Evolutionary conservation across 2,797 vertebrate genomes (phyloP), one percentile per base, ranked within the genome.

Genomic region (Cynopterus sphinx): DNA sequence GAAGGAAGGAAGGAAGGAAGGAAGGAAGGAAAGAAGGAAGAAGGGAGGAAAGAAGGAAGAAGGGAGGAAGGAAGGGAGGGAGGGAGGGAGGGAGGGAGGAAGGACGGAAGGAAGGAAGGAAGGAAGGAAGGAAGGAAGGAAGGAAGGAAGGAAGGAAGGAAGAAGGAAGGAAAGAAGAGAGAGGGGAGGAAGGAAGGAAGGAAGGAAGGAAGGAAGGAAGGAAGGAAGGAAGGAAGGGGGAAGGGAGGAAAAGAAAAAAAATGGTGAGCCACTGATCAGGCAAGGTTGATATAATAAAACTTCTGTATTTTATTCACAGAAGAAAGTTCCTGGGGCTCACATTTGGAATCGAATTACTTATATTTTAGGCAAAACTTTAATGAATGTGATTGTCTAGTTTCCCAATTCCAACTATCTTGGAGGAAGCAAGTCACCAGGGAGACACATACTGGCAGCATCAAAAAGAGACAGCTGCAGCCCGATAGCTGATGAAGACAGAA

Each of bases 281-380:
- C 26, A 67, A 79, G 89, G 36, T n/a, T 15, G 17, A 46, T 36
- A 39, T 39, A 26, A 51, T 87, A 59, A 83, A 96, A 51, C 28
- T 65, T 9, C 19, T 9, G 13, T 6, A 88, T 53, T 82, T 90
- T 70, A 63, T 92, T 90, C 55, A 68, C 39, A 91, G 10, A 90
- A 8, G 24, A 77, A 67, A 78, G 31, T 15, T 85, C 65, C 73
- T 43, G 53, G 26, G 39, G 33, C 39, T 87, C 73, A 86, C 33
- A 88, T 81, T 78, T 85, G 16, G 81, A 94, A 75, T 88, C 22
- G 22, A 94, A 71, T 90, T 95, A 78, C 49, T 95, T 82, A 49
- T 93, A 95, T 86, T 97, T 97, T 55, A 94, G 59, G 68, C n/a
- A 61, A 26, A 88, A 81, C 67, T 93, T 95, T 90, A 92, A 95